phyloP scores from a whole-genome alignment of 2,797 vertebrate genomes.

The Danio tinwini region DNA sequence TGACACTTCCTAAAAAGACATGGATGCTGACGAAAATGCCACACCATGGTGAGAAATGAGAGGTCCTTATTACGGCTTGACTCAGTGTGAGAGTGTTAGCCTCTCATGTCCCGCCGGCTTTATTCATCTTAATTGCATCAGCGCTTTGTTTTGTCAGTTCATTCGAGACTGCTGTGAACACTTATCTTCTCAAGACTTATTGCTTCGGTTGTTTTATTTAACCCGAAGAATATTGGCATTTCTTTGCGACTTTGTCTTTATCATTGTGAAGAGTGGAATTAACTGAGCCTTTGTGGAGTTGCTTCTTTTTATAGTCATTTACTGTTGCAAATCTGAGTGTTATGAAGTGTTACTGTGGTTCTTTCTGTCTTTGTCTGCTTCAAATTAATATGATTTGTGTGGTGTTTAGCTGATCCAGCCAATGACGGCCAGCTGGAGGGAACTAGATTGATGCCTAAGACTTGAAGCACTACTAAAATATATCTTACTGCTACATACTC shows the following conservation, averaged over 20 bases:
- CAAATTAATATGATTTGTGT: neutral
- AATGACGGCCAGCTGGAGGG: neutral
- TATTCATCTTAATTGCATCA: conserved; percentile 28
- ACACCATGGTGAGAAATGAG: conserved; percentile 45
- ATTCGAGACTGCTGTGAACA: neutral
- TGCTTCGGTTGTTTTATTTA: neutral
- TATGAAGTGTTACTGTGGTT: neutral
- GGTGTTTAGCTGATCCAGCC: neutral
- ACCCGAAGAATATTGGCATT: neutral
- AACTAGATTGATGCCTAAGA: neutral
- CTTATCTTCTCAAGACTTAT: neutral
- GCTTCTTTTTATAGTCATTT: neutral
- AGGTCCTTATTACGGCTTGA: neutral
- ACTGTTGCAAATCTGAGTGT: neutral
- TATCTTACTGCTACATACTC: neutral
- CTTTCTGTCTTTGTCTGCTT: neutral
- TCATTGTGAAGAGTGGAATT: neutral
- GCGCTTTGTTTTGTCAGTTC: conserved; percentile 23
- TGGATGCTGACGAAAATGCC: conserved; percentile 26
- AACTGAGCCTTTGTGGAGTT: neutral
- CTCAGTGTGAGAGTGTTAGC: conserved; percentile 6
- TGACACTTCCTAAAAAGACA: conserved; percentile 11
- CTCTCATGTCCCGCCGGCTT: neutral
- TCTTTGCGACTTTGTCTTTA: neutral
- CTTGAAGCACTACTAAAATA: neutral